Conservation (phyloP, 30 jellyfish, hydroid and myxozoan genomes). For the Turritopsis dohrnii region DNA sequence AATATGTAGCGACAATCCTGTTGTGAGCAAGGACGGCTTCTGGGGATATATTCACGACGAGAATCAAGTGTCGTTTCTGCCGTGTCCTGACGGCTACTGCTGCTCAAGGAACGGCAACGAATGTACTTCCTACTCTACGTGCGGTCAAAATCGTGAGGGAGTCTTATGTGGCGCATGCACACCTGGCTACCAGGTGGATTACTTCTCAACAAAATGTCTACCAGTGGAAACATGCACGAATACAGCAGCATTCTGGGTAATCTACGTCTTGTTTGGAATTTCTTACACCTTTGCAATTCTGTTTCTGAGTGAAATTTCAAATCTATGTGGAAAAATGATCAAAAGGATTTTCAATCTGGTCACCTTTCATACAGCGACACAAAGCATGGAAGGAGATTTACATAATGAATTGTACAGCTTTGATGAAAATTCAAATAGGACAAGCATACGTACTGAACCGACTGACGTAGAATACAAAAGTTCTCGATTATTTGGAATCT, state of each 20-base stretch:
- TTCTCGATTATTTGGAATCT: background rate
- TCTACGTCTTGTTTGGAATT: background rate
- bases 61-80: constrained; percentile 9
- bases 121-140: constrained; percentile 12
- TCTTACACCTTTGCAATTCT: constrained; percentile 8
- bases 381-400: background rate
- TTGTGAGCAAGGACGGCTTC: background rate
- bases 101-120: constrained; percentile 15
- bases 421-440: background rate
- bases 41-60: constrained; percentile 25
- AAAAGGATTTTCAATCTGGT: background rate
- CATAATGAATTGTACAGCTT: background rate
- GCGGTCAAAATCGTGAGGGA: background rate
- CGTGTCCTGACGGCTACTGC: constrained; percentile 29
- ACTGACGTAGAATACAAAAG: background rate
- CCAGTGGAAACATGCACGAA: constrained; percentile 1
- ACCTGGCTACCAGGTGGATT: constrained; percentile 22
- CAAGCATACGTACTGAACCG: background rate
- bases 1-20: background rate
- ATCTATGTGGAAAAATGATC: background rate
- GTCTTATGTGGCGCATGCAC: constrained; percentile 22
- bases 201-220: constrained; percentile 26
- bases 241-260: constrained; percentile 14
- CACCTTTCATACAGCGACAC: background rate
- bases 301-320: background rate